phyloP scores from a whole-genome alignment of 2,113 vertebrate genomes.

The Mola mola region DNA sequence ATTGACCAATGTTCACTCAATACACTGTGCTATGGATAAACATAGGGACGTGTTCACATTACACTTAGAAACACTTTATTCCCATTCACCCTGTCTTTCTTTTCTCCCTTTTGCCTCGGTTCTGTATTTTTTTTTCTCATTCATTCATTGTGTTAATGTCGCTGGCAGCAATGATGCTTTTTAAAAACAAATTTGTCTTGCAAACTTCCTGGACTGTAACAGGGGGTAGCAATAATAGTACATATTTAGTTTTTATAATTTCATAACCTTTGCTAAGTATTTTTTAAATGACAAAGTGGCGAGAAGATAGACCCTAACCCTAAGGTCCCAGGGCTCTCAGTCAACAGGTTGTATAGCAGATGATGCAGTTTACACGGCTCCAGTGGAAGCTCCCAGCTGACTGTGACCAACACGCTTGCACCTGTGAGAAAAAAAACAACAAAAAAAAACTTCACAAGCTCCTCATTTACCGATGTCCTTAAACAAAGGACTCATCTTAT shows the following conservation, averaged over 20 bases:
- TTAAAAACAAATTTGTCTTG: not conserved
- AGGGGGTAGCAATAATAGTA: not conserved
- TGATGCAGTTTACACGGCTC: conserved; percentile 9
- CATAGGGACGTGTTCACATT: not conserved
- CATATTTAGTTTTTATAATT: not conserved
- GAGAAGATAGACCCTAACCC: not conserved
- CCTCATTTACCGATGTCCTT: no score
- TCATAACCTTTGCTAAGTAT: not conserved
- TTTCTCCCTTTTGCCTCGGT: not conserved
- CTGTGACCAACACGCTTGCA: conserved; percentile 44
- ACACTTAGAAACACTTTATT: not conserved
- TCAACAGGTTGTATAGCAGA: not conserved
- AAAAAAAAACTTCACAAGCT: conserved; percentile 4
- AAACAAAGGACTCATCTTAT: conserved; percentile 48
- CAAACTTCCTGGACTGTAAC: not conserved
- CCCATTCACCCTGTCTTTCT: not conserved
- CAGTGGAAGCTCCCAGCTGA: conserved; percentile 52
- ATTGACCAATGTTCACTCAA: conserved; percentile 11
- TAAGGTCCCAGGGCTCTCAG: not conserved
- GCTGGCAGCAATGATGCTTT: not conserved
- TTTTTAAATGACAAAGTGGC: not conserved
- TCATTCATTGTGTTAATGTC: not conserved
- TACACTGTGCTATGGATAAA: not conserved
- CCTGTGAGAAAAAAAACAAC: conserved; percentile 58
- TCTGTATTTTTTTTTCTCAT: conserved; percentile 1